Base-by-base conservation (phyloP, 2,888 invertebrate genomes). In the Agrotis ipsilon region DNA sequence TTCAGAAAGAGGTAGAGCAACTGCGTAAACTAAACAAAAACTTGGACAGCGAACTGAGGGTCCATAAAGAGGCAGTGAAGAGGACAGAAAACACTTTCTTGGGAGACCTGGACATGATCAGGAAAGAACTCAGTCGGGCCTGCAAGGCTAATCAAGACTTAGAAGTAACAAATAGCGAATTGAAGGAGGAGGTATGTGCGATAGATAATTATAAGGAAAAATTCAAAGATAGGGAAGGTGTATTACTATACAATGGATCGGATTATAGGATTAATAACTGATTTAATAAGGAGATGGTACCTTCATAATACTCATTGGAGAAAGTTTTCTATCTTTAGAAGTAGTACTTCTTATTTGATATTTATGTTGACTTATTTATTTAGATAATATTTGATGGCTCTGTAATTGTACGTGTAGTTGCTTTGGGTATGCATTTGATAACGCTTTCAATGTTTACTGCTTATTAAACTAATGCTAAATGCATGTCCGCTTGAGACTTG, bases 101-200 rank as follows among this genome's bases (percentile, higher is more conserved):
- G 74, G 93, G 92, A 27, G 97, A 97, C 84, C 84, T 97, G 60
- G 96, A 96, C 16, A 82, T 88, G 18, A 90, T 97, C 65, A 96
- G 96, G 66, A 94, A 93, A 54, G 97, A 97, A 80, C 90, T 97
- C 63, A 92, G 91, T 52, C 94, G 97, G 66, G 83, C 96, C 27
- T 94, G 93, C 83, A 97, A 97, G 89, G 96, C 96, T 81, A 95
- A 97, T 74, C 95, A 97, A 86, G 97, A 97, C 68, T 93, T 97
- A 68, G 97, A 97, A 87, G 97, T 97, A 57, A 97, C 97, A 43
- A 97, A 97, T 82, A 96, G 97, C 69, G 97, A 97, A 91, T 92
- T 98, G 14, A 97, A 96, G 84, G 97, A 97, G 90, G 97, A 97
- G 96, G 97, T 97, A 91, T 85, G 93, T 86, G 46, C 9, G 6